Evolutionary conservation across 35 echinoderm and acorn worm species (phyloP).

Genomic region (Heliocidaris tuberculata): DNA sequence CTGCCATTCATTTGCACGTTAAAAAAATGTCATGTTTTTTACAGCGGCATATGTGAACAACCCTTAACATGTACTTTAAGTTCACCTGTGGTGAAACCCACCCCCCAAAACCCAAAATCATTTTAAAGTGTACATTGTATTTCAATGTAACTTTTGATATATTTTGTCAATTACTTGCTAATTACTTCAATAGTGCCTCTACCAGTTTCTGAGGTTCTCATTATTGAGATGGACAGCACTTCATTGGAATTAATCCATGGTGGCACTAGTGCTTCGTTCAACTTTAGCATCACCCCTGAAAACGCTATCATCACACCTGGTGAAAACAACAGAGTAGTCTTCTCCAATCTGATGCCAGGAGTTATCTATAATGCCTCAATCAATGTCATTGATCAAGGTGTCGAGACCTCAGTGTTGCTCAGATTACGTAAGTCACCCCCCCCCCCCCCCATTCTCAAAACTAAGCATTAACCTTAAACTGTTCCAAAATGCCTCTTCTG

Average conservation of each 20-base stretch:
- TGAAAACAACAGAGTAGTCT: not conserved
- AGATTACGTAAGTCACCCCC: not conserved
- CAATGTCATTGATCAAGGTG: not conserved
- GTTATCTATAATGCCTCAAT: not conserved
- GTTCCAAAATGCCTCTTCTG: no score
- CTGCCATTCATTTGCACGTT: no score
- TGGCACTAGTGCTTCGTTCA: not conserved
- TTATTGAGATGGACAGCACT: not conserved
- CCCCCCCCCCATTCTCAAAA: no score
- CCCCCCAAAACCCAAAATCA: no score
- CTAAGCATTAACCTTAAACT: no score
- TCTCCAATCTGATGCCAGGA: not conserved
- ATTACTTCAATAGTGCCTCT: not conserved
- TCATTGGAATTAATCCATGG: not conserved
- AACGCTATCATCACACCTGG: not conserved
- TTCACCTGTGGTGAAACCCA: no score
- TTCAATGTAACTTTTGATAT: no score
- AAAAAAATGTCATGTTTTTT: no score
- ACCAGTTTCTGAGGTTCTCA: not conserved
- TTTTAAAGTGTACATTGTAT: no score
- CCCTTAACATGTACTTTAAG: not conserved
- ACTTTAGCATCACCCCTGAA: not conserved
- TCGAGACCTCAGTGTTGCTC: not conserved
- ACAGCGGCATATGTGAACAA: no score
- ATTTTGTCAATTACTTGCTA: not conserved